phyloP scores from a whole-genome alignment of 2,113 vertebrate genomes.

The Struthio camelus region DNA sequence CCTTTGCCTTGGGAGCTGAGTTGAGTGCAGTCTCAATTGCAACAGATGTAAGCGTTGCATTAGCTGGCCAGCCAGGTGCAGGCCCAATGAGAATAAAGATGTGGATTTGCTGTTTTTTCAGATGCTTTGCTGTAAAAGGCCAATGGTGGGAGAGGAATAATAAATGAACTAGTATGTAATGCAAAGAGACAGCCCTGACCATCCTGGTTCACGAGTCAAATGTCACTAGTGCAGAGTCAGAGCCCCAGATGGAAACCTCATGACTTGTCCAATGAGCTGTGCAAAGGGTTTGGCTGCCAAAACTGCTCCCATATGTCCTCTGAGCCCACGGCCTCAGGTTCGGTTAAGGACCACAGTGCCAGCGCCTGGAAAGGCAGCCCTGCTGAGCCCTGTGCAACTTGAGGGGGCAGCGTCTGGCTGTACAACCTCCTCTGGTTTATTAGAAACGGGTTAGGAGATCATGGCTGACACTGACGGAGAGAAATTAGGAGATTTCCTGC shows the following conservation, averaged over 20 bases:
- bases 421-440: background rate
- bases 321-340: background rate
- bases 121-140: background rate
- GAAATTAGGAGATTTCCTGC: background rate
- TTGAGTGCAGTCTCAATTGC: background rate
- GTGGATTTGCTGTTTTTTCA: background rate
- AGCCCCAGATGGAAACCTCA: background rate
- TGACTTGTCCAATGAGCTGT: background rate
- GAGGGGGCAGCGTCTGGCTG: background rate
- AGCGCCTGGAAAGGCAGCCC: background rate
- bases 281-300: background rate
- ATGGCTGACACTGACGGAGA: background rate
- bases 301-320: background rate
- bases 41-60: accelerated
- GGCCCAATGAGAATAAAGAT: background rate
- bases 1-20: background rate
- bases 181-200: background rate
- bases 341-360: background rate
- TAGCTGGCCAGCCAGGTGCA: background rate
- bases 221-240: background rate
- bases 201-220: background rate
- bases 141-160: background rate
- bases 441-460: background rate
- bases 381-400: background rate
- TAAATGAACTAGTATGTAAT: background rate